A percentile compares a stretch with the other conserved stretches of the same genome.
Conservation (phyloP, 2,797 vertebrate species). For the Bryconaethiops microstoma region DNA sequence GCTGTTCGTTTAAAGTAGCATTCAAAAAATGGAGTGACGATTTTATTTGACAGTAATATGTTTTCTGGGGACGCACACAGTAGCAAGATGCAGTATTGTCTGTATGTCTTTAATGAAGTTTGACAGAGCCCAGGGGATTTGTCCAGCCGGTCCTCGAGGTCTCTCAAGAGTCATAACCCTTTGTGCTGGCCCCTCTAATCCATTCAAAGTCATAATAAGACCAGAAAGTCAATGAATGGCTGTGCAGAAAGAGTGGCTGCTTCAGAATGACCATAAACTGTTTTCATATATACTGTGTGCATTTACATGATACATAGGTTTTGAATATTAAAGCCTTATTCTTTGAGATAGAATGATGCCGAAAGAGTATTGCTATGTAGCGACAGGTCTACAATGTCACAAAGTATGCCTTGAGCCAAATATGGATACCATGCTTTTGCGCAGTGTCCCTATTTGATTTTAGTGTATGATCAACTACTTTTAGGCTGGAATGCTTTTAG, state of each 20-base stretch:
- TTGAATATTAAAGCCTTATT: neutral
- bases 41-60: neutral
- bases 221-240: slow-evolving; percentile 36
- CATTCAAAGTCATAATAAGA: slow-evolving; percentile 37
- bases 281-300: neutral
- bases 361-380: neutral
- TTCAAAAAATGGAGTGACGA: neutral
- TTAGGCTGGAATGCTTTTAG: slow-evolving; percentile 33
- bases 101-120: slow-evolving; percentile 63
- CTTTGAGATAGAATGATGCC: neutral
- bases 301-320: neutral
- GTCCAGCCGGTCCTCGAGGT: slow-evolving; percentile 48
- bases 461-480: neutral
- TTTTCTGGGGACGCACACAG: neutral
- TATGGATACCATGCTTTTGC: slow-evolving; percentile 21
- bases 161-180: slow-evolving; percentile 66
- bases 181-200: slow-evolving; percentile 60
- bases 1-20: neutral
- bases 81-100: neutral
- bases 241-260: neutral
- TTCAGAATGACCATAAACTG: slow-evolving; percentile 16
- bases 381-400: neutral
- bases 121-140: slow-evolving; percentile 78
- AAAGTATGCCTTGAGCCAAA: neutral
- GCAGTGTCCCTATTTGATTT: neutral